A percentile compares a stretch with the other conserved stretches of the same genome.
phyloP scores from a whole-genome alignment of 2,888 invertebrate genomes.

The Drosophila stalkeri region DNA sequence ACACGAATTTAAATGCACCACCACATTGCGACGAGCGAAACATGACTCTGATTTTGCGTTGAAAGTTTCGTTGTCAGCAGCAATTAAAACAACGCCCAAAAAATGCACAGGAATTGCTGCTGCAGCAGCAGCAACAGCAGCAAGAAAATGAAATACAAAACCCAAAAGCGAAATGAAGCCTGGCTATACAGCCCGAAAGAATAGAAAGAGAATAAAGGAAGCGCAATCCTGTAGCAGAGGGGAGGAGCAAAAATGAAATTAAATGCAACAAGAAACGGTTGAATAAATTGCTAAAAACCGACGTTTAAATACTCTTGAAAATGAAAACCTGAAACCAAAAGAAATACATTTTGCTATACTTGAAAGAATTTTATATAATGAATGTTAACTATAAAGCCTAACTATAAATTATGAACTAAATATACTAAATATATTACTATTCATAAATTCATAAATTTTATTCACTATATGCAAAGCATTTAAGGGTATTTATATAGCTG shows the following conservation, averaged over 20 bases:
- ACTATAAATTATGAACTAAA: background rate
- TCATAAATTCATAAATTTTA: background rate
- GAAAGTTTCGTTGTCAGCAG: conserved; percentile 76
- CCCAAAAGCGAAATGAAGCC: conserved; percentile 42
- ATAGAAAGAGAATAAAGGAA: conserved; percentile 19
- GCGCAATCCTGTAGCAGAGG: conserved; percentile 31
- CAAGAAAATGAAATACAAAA: conserved; percentile 24
- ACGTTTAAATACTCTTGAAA: background rate
- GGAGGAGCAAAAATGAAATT: conserved; percentile 63
- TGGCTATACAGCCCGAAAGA: conserved; percentile 19
- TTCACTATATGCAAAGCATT: background rate
- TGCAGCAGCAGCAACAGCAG: conserved; percentile 9
- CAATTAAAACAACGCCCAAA: conserved; percentile 68
- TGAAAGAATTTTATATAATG: background rate
- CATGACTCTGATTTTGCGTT: conserved; percentile 66
- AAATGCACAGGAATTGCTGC: conserved; percentile 56
- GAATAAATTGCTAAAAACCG: background rate
- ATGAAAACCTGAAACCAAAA: background rate
- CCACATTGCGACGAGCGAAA: conserved; percentile 24
- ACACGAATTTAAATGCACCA: conserved; percentile 50
- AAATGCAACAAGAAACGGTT: conserved; percentile 54
- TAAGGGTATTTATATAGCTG: background rate
- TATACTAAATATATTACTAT: background rate
- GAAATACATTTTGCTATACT: background rate
- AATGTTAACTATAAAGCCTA: background rate